These are phyloP conservation scores for Cinclus mexicanus DNA, from an alignment of 2,113 vertebrate species.

Conservation along the genomic window DNA sequence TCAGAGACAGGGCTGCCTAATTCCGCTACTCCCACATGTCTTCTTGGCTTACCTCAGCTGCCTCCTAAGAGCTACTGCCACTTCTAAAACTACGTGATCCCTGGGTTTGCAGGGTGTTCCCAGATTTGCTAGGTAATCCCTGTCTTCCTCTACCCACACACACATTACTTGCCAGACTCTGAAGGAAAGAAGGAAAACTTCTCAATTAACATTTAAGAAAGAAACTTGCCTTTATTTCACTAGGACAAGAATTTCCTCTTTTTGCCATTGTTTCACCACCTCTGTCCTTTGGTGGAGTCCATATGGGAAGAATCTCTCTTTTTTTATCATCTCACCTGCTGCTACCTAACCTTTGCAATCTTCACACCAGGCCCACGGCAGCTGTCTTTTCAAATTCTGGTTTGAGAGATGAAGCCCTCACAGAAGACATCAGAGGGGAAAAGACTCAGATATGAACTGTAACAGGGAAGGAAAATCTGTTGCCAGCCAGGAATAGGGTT, in stretches of 20 bases:
- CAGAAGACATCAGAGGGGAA: not conserved
- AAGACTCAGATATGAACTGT: not conserved
- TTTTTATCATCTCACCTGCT: not conserved
- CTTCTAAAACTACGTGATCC: not conserved
- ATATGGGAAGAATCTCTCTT: not conserved
- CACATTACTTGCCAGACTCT: not conserved
- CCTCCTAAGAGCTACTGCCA: not conserved
- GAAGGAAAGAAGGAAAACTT: constrained; percentile 28
- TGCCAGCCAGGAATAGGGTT: not conserved
- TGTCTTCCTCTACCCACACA: not conserved
- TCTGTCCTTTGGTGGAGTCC: not conserved
- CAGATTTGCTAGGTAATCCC: constrained; percentile 14
- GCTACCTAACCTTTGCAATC: not conserved
- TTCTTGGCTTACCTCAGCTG: constrained; percentile 7
- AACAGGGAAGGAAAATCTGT: not conserved
- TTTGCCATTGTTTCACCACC: not conserved
- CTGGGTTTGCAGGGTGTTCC: constrained; percentile 18
- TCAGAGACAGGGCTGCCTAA: not conserved
- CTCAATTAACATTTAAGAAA: constrained; percentile 26
- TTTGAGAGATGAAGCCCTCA: not conserved
- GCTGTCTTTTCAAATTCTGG: not conserved
- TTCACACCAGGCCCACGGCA: not conserved
- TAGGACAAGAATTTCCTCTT: not conserved
- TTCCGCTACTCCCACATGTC: not conserved
- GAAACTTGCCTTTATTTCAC: not conserved